Conservation (phyloP, 2,113 vertebrate genomes). For the Hippocampus zosterae region DNA sequence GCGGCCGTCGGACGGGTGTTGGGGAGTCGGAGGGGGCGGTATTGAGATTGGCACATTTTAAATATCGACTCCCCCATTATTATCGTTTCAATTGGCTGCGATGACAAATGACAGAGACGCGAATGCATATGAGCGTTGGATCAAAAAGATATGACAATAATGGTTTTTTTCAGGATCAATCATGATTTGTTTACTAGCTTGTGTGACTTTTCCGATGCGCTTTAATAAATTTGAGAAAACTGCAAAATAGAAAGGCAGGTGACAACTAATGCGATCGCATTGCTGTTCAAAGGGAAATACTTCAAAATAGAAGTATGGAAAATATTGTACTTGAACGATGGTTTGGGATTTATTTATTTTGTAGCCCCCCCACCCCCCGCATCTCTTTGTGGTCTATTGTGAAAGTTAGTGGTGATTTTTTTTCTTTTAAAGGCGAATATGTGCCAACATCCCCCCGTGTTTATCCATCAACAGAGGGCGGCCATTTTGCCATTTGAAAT, state of each 20-base stretch:
- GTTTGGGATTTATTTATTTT: too few species aligned
- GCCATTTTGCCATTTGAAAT: too few species aligned
- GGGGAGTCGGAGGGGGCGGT: background rate
- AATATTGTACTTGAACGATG: too few species aligned
- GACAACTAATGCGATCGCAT: conserved; percentile 20
- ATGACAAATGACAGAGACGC: conserved; percentile 68
- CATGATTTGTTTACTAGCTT: conserved; percentile 39
- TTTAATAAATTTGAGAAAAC: conserved; percentile 27
- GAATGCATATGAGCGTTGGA: conserved; percentile 63
- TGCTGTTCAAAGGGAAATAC: background rate
- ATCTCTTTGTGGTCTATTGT: background rate
- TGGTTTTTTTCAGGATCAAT: conserved; percentile 50
- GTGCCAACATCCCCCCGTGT: too few species aligned
- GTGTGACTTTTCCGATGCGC: conserved; percentile 27
- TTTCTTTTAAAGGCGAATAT: background rate
- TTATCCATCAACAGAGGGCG: too few species aligned
- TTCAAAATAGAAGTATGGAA: background rate
- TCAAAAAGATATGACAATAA: conserved; percentile 66
- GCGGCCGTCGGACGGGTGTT: background rate
- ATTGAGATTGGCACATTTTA: conserved; percentile 75
- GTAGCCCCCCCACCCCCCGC: too few species aligned
- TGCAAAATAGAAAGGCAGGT: conserved; percentile 30
- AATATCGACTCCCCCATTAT: conserved; percentile 70
- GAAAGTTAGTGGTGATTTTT: background rate
- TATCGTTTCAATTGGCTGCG: conserved; percentile 60